These are phyloP conservation scores for Epirrita christyi DNA, from an alignment of 2,888 invertebrate species.

Conservation along the genomic window DNA sequence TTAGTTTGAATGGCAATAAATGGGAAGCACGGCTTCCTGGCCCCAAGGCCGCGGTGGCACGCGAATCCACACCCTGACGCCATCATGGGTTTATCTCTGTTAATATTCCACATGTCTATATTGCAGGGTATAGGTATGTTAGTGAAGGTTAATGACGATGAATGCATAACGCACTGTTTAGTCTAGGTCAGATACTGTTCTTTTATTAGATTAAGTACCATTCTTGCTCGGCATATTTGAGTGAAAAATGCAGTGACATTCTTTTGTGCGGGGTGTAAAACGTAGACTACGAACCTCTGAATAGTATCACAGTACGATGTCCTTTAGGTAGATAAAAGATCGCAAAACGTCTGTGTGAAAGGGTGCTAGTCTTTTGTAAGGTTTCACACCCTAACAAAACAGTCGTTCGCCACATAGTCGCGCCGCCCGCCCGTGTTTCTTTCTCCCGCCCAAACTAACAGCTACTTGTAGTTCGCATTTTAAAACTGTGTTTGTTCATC, in stretches of 20 bases:
- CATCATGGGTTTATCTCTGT: conserved; percentile 61
- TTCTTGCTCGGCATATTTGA: background rate
- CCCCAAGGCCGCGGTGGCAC: conserved; percentile 66
- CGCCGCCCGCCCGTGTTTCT: conserved; percentile 33
- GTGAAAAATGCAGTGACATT: no score
- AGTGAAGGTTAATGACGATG: conserved; percentile 26
- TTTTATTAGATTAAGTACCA: background rate
- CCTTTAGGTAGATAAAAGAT: no score
- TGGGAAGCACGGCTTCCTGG: conserved; percentile 48
- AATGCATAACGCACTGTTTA: background rate
- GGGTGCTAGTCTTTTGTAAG: conserved; percentile 39
- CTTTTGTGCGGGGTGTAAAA: no score
- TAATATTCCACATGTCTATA: conserved; percentile 50
- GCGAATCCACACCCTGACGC: conserved; percentile 56
- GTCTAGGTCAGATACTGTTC: no score
- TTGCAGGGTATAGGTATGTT: conserved; percentile 13
- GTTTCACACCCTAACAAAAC: conserved; percentile 44
- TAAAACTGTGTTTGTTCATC: background rate
- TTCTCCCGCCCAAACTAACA: conserved; percentile 24
- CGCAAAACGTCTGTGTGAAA: conserved; percentile 5
- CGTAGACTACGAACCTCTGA: no score
- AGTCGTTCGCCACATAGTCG: conserved; percentile 29
- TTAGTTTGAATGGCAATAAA: conserved; percentile 73
- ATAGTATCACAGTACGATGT: no score
- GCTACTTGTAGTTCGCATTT: background rate